Conservation (phyloP, 2,113 vertebrate genomes). For the Tilapia sparmanii region DNA sequence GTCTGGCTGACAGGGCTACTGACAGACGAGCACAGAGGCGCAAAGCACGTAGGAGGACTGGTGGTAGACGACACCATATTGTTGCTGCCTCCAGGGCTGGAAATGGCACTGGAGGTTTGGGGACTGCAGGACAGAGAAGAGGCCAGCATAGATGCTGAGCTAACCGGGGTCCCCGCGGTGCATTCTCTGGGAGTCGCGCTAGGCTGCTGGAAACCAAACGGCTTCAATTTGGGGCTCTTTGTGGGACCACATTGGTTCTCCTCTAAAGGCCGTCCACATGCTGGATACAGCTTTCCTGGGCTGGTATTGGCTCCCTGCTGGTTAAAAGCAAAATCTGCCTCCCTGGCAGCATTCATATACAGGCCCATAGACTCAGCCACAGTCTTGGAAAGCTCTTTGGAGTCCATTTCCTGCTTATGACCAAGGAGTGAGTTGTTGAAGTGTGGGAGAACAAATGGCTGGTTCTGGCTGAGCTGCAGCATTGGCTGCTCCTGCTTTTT, state of each 20-base stretch:
- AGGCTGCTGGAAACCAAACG: constrained; percentile 71
- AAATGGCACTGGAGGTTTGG: constrained; percentile 74
- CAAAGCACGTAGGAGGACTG: constrained; percentile 81
- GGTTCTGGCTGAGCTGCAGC: constrained; percentile 78
- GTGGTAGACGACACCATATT: constrained; percentile 89
- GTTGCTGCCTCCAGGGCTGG: constrained; percentile 73
- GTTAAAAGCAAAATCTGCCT: constrained; percentile 84
- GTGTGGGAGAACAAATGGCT: constrained; percentile 76
- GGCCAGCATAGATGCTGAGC: constrained; percentile 67
- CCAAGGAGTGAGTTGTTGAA: constrained; percentile 79
- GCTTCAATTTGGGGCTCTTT: constrained; percentile 67
- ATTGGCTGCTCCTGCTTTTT: constrained; percentile 81
- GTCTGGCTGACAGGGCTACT: constrained; percentile 83
- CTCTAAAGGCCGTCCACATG: constrained; percentile 78
- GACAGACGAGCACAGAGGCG: constrained; percentile 68
- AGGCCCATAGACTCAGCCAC: constrained; percentile 98
- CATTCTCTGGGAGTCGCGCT: constrained; percentile 74
- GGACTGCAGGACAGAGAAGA: constrained; percentile 81
- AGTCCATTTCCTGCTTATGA: constrained; percentile 81
- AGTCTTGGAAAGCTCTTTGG: constrained; percentile 93
- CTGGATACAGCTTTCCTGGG: constrained; percentile 84
- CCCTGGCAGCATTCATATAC: constrained; percentile 94
- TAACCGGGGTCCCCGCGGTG: constrained; percentile 61
- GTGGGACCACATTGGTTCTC: constrained; percentile 53
- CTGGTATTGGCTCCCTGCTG: constrained; percentile 77